Evolutionary conservation across 2,888 invertebrate species (phyloP).

Genomic region (Electrophaes corylata): DNA sequence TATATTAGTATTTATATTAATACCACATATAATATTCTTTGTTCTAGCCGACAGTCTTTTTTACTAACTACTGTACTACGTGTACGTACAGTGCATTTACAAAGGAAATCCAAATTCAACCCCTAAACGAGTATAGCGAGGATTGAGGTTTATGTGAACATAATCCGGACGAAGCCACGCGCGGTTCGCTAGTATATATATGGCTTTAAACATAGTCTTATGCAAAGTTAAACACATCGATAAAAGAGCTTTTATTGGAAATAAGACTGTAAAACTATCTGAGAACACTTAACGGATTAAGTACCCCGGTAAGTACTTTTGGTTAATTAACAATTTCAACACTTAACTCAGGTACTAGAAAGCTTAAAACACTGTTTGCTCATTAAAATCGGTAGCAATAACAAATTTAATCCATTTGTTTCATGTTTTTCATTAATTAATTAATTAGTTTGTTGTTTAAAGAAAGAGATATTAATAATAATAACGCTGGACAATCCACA

Average conservation of each 20-base stretch:
- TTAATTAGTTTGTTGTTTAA: constrained; percentile 12
- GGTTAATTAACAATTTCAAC: constrained; percentile 29
- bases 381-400: constrained; percentile 19
- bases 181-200: background rate
- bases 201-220: too few species aligned
- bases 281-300: constrained; percentile 21
- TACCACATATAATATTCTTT: too few species aligned
- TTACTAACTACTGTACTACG: too few species aligned
- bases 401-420: constrained; percentile 11
- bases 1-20: too few species aligned
- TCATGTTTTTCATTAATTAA: constrained; percentile 8
- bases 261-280: constrained; percentile 8
- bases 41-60: too few species aligned
- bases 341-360: constrained; percentile 5
- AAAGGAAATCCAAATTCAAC: too few species aligned
- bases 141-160: too few species aligned
- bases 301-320: constrained; percentile 9
- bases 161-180: too few species aligned
- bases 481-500: too few species aligned
- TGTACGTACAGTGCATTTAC: too few species aligned
- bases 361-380: constrained; percentile 12
- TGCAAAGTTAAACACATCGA: background rate
- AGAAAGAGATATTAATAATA: too few species aligned
- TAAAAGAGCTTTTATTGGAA: constrained; percentile 3
- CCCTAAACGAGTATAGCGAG: too few species aligned